A percentile compares a stretch with the other conserved stretches of the same genome.
Conservation (phyloP, 2,113 vertebrate species). For the Ardeotis arabs region DNA sequence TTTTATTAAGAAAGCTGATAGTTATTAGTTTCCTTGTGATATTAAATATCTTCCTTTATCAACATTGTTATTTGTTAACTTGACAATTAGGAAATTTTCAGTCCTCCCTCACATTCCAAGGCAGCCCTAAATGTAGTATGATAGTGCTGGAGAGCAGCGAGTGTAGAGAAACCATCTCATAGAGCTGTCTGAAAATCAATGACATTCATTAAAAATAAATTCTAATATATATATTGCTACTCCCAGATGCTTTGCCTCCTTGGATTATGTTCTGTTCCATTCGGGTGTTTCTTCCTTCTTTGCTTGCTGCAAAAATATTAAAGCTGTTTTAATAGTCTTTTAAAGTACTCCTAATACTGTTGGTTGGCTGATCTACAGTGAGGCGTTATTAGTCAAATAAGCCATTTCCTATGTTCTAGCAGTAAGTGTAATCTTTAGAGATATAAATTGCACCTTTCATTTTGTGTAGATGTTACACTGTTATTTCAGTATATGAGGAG, state of each 20-base stretch:
- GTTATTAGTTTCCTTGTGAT: neutral
- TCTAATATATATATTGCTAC: neutral
- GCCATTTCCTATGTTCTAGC: neutral
- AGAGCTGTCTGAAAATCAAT: neutral
- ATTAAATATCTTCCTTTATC: neutral
- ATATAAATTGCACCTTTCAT: neutral
- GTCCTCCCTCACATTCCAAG: neutral
- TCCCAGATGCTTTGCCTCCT: neutral
- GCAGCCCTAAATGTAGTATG: neutral
- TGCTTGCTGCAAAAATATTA: neutral
- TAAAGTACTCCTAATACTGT: neutral
- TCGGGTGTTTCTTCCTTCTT: neutral
- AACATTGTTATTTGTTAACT: neutral
- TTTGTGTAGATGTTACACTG: neutral
- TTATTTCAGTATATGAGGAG: neutral
- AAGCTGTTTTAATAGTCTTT: neutral
- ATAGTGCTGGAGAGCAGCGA: neutral
- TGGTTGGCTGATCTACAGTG: neutral
- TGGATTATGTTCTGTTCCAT: neutral
- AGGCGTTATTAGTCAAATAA: neutral
- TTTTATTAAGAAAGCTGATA: neutral
- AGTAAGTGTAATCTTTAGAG: neutral
- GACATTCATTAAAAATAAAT: neutral
- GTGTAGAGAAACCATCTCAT: neutral
- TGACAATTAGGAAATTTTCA: neutral